phyloP scores from a whole-genome alignment of 2,888 invertebrate genomes.

The Caradrina kadenii region DNA sequence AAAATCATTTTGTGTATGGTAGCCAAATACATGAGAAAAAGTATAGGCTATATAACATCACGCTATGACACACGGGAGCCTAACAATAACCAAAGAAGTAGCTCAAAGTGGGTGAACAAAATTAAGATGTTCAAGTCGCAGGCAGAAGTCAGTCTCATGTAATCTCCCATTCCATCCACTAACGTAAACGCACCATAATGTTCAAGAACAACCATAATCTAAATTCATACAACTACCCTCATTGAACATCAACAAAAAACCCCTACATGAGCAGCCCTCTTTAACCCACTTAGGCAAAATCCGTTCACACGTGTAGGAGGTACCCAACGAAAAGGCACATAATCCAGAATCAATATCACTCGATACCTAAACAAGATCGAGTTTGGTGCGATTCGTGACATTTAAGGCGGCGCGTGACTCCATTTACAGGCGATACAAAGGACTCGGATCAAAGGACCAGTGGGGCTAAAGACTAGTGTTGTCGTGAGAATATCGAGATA shows the following conservation, averaged over 20 bases:
- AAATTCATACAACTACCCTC: slow-evolving; percentile 37
- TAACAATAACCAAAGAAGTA: too few species aligned
- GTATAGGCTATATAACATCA: too few species aligned
- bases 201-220: slow-evolving; percentile 26
- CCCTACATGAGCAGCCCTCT: slow-evolving; percentile 43
- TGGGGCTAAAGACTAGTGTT: slow-evolving; percentile 54
- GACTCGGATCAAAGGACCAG: slow-evolving; percentile 76
- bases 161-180: background rate
- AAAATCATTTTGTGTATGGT: too few species aligned
- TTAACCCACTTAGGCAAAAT: slow-evolving; percentile 67
- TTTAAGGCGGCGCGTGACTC: slow-evolving; percentile 84
- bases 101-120: too few species aligned
- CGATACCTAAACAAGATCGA: slow-evolving; percentile 77
- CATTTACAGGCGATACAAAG: slow-evolving; percentile 79
- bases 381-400: slow-evolving; percentile 79
- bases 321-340: slow-evolving; percentile 59
- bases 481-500: slow-evolving; percentile 38
- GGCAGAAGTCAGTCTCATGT: too few species aligned
- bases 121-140: too few species aligned
- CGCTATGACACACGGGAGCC: too few species aligned
- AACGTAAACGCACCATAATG: slow-evolving; percentile 10
- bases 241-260: slow-evolving; percentile 23
- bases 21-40: too few species aligned
- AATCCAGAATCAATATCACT: slow-evolving; percentile 77
- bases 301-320: slow-evolving; percentile 62